Evolutionary conservation across 2,113 vertebrate genomes (phyloP), one percentile per base, ranked within the genome.

Genomic region (Hydrochoerus hydrochaeris): DNA sequence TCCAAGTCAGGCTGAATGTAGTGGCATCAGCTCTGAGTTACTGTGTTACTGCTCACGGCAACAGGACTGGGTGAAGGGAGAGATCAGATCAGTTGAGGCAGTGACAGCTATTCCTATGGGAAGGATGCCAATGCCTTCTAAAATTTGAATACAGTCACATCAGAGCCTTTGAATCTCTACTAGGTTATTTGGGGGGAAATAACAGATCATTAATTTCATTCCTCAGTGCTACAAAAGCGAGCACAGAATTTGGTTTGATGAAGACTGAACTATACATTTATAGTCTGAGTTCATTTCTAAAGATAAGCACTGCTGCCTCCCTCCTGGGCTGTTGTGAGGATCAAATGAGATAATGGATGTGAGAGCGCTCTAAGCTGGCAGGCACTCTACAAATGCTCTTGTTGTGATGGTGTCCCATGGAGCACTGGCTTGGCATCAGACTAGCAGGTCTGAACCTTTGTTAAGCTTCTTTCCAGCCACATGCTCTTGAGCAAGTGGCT

Each of bases 131-230:
- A 2, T n/a, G 67, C 94, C 96, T 97, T 86, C 92, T 95, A 85
- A 91, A 96, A 95, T 97, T 5, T 96, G 95, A 95, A 95, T 77
- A 86, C 54, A 95, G 94, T 94, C 97, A 96, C 82, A 85, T 92
- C 92, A 57, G 69, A 94, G 97, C 75, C 69, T 95, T 60, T 82
- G 62, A 95, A 84, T 94, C 49, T 11, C 1, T 38, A 95, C 71
- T 67, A 96, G 97, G 96, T 73, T 95, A 81, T 94, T 97, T 91
- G 71, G 90, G 92, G 89, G 90, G 8, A 89, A 95, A 93, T 75
- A 92, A 32, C 30, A 96, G 90, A 75, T 82, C 97, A 96, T 97
- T 96, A 84, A 92, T 95, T 96, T 93, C 94, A 95, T 32, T 97
- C 95, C 35, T 67, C 82, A 95, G 94, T 67, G 90, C 32, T 93